Base-by-base conservation (phyloP, 2,888 invertebrate genomes). In the Acleris sparsana region DNA sequence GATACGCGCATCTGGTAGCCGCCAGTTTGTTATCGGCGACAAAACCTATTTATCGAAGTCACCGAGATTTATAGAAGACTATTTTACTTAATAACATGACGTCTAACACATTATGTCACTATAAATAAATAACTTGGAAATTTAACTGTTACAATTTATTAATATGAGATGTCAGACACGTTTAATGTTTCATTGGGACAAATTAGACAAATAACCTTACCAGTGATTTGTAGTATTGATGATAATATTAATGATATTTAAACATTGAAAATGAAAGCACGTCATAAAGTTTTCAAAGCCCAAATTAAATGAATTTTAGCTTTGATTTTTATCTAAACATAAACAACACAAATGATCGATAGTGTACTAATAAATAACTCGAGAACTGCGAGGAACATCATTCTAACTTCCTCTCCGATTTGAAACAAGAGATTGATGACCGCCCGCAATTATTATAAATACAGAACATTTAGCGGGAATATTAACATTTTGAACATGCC, bases 31-130 rank as follows among this genome's bases (percentile, higher is more conserved):
- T 84, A 84, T 86, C 86, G 81, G 82, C 80, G 85, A 76, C 79
- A 78, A 78, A 82, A 82, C 83, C 83, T 83, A 87, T 87, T 85
- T 84, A 86, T 86, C 86, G 83, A 82, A 86, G 86, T 87, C 86
- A 85, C 74, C 75, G 79, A 85, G 86, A 87, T 87, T 86, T 86
- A 87, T 86, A 76, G 79, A 81, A 75, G 73, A 71, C 78, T 79
- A 81, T 83, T 85, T 82, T 79, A 80, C 77, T 80, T 79, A 84
- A 84, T 84, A 84, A 84, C 80, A 82, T 78, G 77, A 82, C 80
- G 74, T 83, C 73, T 80, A 77, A 85, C 83, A 84, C 76, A 79
- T 82, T 80, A 80, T 79, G 80, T 80, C 80, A 80, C 78, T 74
- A 77, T 82, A 80, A 81, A 81, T 84, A 79, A 81, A 79, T 79